Conservation (phyloP, 2,888 invertebrate species). For the Brenthis hecate region DNA sequence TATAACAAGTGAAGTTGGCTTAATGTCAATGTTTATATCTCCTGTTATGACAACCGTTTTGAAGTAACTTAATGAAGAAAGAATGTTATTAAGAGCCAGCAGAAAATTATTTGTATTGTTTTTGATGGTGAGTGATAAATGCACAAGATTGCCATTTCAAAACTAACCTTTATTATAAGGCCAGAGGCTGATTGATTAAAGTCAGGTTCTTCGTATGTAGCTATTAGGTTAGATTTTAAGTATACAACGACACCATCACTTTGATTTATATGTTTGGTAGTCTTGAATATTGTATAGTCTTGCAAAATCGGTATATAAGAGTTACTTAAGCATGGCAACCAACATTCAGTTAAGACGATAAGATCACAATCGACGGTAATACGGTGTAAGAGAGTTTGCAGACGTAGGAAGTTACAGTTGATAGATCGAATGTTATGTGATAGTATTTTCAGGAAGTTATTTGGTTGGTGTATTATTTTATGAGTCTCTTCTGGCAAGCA, state of each 20-base stretch:
- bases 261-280: slow-evolving; percentile 16
- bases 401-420: slow-evolving; percentile 11
- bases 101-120: slow-evolving; percentile 8
- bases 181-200: background rate
- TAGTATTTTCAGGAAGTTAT: slow-evolving; percentile 14
- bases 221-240: background rate
- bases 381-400: slow-evolving; percentile 36
- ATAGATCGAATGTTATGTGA: slow-evolving; percentile 16
- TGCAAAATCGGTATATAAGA: background rate
- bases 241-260: slow-evolving; percentile 25
- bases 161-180: slow-evolving; percentile 1
- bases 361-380: slow-evolving; percentile 37
- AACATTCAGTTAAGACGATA: slow-evolving; percentile 42
- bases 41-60: slow-evolving; percentile 10
- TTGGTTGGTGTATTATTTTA: too few relatives aligned
- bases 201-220: slow-evolving; percentile 1
- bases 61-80: background rate
- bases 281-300: background rate
- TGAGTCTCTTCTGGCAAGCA: too few relatives aligned
- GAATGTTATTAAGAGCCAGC: slow-evolving; percentile 3
- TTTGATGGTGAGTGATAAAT: slow-evolving; percentile 13
- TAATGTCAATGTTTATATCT: slow-evolving; percentile 22
- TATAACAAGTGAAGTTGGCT: background rate
- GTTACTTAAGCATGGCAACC: background rate
- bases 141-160: background rate